Conservation (phyloP, 2,797 vertebrate genomes). For the Pseudopleuronectes americanus region DNA sequence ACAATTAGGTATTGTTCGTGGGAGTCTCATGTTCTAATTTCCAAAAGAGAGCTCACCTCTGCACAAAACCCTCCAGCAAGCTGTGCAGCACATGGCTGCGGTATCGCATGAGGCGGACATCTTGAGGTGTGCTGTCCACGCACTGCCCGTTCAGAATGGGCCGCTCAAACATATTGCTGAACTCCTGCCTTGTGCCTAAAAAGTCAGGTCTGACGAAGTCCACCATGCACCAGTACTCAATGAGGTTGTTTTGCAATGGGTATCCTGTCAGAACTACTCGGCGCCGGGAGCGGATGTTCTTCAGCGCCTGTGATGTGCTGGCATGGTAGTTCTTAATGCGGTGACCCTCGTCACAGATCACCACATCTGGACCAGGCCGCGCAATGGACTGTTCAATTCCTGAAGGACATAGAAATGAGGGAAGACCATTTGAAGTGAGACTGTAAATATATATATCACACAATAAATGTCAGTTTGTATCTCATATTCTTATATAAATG, state of each 20-base stretch:
- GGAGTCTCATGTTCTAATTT: conserved; percentile 22
- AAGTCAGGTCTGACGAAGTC: conserved; percentile 98
- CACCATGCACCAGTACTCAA: conserved; percentile 99
- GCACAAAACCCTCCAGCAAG: conserved; percentile 97
- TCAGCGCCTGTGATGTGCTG: conserved; percentile 97
- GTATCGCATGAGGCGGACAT: conserved; percentile 96
- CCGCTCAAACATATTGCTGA: conserved; percentile 99
- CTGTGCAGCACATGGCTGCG: conserved; percentile 98
- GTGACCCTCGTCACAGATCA: conserved; percentile 99
- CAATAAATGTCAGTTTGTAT: neutral
- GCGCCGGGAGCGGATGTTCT: conserved; percentile 95
- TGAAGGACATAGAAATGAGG: conserved; percentile 51
- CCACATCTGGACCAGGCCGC: conserved; percentile 96
- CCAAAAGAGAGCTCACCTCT: conserved; percentile 87
- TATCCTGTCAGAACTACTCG: conserved; percentile 96
- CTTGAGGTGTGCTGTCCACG: conserved; percentile 97
- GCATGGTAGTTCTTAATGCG: conserved; percentile 99
- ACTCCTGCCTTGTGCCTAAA: conserved; percentile 96
- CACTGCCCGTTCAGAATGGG: conserved; percentile 99
- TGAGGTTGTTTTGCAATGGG: conserved; percentile 98
- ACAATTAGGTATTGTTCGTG: neutral
- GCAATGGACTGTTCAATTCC: conserved; percentile 95
- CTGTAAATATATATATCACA: neutral
- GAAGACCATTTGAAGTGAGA: neutral
- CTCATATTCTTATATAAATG: neutral